These are phyloP conservation scores for Agonopterix subpropinquella DNA, from an alignment of 2,888 invertebrate species.

Conservation along the genomic window DNA sequence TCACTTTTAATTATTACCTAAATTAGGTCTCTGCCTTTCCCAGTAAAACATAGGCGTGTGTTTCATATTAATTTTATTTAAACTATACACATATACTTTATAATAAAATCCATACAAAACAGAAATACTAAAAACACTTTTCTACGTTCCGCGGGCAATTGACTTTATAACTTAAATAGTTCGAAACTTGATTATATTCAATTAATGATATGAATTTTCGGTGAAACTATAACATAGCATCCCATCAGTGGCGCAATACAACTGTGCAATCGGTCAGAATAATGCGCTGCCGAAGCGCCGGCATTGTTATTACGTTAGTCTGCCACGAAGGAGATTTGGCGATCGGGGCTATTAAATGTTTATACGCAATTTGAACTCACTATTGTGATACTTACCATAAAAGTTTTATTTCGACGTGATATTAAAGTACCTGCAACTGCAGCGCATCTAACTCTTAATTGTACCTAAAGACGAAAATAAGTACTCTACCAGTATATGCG, in stretches of 20 bases:
- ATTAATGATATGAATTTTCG: constrained; percentile 11
- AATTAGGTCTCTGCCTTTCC: too few species aligned
- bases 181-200: not conserved
- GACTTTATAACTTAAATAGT: not conserved
- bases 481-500: constrained; percentile 47
- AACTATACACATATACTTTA: too few species aligned
- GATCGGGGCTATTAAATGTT: constrained; percentile 17
- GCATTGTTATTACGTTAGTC: constrained; percentile 40
- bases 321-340: constrained; percentile 26
- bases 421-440: not conserved
- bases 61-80: too few species aligned
- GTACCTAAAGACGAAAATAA: constrained; percentile 47
- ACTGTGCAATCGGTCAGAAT: constrained; percentile 56
- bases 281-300: constrained; percentile 37
- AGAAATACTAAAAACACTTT: too few species aligned
- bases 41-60: too few species aligned
- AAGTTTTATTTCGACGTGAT: not conserved
- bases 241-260: constrained; percentile 34
- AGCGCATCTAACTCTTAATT: constrained; percentile 33
- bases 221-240: constrained; percentile 6
- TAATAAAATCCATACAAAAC: too few species aligned
- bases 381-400: not conserved
- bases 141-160: too few species aligned
- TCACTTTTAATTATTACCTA: too few species aligned
- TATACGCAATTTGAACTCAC: constrained; percentile 5